phyloP scores from a whole-genome alignment of 1,140 invertebrate genomes.

The Leptinotarsa undecemlineata region DNA sequence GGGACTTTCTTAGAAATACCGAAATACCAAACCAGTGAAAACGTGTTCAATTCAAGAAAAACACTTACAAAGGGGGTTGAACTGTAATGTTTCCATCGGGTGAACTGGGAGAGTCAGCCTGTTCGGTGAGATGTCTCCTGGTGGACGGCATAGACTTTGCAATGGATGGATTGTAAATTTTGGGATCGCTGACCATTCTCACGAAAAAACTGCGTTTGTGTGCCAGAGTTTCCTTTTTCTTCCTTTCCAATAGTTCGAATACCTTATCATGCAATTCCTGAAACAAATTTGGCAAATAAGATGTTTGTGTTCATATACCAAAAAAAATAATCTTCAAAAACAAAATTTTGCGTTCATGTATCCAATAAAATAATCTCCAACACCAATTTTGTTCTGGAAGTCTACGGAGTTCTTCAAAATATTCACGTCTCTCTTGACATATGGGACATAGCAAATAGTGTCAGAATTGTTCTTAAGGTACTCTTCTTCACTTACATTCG shows the following conservation, averaged over 20 bases:
- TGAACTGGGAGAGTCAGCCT: slow-evolving; percentile 44
- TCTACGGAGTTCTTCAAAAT: too few relatives aligned
- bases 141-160: slow-evolving; percentile 68
- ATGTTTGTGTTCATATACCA: too few relatives aligned
- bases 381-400: too few relatives aligned
- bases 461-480: too few relatives aligned
- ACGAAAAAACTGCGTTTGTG: slow-evolving; percentile 95
- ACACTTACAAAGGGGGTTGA: slow-evolving; percentile 55
- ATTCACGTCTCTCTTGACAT: too few relatives aligned
- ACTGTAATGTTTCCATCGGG: slow-evolving; percentile 55
- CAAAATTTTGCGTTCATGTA: too few relatives aligned
- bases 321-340: too few relatives aligned
- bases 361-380: too few relatives aligned
- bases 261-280: slow-evolving; percentile 71
- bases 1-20: background rate
- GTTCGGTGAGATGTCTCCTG: slow-evolving; percentile 58
- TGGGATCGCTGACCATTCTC: slow-evolving; percentile 95
- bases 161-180: slow-evolving; percentile 90
- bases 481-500: too few relatives aligned
- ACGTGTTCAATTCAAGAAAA: background rate
- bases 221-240: slow-evolving; percentile 74
- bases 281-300: slow-evolving; percentile 16
- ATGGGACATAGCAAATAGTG: too few relatives aligned
- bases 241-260: slow-evolving; percentile 68
- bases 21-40: background rate